Evolutionary conservation across 2,888 invertebrate genomes (phyloP), one percentile per base, ranked within the genome.

Genomic region (Halictus quadricinctus): DNA sequence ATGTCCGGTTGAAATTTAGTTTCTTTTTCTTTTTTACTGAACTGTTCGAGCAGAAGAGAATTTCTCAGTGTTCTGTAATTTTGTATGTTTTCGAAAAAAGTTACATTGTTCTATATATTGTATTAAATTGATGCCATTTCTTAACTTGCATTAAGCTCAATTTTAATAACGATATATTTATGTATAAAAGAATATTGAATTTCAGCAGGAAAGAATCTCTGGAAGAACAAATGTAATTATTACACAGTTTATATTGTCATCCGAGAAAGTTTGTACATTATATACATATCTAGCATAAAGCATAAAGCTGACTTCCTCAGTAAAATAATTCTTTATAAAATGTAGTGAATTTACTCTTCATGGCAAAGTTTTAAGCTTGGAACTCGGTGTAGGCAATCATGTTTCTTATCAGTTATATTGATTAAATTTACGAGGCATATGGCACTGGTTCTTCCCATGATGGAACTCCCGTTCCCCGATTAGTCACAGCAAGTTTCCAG

Each of bases 401-500:
- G n/a, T 43, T 43, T 70, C 43, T 43, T 70, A 58, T 43, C 54
- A 58, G 1, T 54, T n/a, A 5, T 29, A 21, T 64, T 13, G 41
- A 41, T 54, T 58, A 29, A 54, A 43, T 50, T 70, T n/a, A 29
- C 41, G 41, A 29, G 36, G 7, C 66, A 29, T 46, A 43, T 54
- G 25, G 50, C n/a, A 73, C 48, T 41, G 21, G 43, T 15, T 54
- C 64, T 36, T 83, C 36, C 60, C 36, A 41, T 25, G 8, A 15
- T 60, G 15, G 13, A 72, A 72, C 41, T 84, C 79, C 66, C 54
- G 46, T n/a, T 25, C 43, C 18, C 15, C 79, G 76, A 87, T 90
- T 83, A 87, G 84, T 69, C 70, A 70, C 48, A 46, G 50, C 64
- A 89, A 88, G 85, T 89, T 89, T 21, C 73, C 21, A 46, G 72